Conservation (phyloP, 2,888 invertebrate genomes). For the Uloborus plumipes region DNA sequence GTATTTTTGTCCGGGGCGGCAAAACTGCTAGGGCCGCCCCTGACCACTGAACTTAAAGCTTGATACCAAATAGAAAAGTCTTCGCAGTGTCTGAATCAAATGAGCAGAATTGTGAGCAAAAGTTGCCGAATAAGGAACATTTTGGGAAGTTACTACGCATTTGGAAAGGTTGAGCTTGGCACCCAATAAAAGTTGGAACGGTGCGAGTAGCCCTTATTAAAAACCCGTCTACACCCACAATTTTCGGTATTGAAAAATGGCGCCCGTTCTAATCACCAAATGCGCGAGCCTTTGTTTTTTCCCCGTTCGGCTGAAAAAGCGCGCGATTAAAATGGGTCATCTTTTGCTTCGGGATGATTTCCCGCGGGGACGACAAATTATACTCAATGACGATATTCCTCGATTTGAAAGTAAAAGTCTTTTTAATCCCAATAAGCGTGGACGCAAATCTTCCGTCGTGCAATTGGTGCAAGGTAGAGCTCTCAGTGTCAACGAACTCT, state of each 20-base stretch:
- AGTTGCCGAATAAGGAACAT: too few relatives aligned
- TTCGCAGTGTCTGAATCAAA: too few relatives aligned
- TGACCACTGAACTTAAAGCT: too few relatives aligned
- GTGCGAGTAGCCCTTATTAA: neutral
- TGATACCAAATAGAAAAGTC: too few relatives aligned
- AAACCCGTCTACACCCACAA: slow-evolving; percentile 6
- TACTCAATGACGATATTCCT: slow-evolving; percentile 38
- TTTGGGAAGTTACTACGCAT: too few relatives aligned
- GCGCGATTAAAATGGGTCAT: slow-evolving; percentile 57
- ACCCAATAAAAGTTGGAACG: too few relatives aligned
- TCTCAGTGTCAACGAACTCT: slow-evolving; percentile 49
- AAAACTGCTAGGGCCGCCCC: too few relatives aligned
- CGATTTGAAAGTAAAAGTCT: slow-evolving; percentile 50
- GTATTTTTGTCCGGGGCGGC: too few relatives aligned
- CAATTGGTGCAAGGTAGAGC: slow-evolving; percentile 44
- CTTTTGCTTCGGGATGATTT: slow-evolving; percentile 53
- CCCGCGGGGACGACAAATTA: slow-evolving; percentile 42
- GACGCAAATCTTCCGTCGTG: slow-evolving; percentile 17
- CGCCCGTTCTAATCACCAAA: neutral
- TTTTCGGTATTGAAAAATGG: slow-evolving; percentile 8
- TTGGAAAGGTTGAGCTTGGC: too few relatives aligned
- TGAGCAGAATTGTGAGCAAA: too few relatives aligned
- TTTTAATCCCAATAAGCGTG: slow-evolving; percentile 42
- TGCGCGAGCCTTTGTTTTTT: neutral
- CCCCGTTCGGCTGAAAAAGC: slow-evolving; percentile 21